Evolutionary conservation across 2,888 invertebrate species (phyloP), one percentile per base, ranked within the genome.

Genomic region (Scrobipalpa costella): DNA sequence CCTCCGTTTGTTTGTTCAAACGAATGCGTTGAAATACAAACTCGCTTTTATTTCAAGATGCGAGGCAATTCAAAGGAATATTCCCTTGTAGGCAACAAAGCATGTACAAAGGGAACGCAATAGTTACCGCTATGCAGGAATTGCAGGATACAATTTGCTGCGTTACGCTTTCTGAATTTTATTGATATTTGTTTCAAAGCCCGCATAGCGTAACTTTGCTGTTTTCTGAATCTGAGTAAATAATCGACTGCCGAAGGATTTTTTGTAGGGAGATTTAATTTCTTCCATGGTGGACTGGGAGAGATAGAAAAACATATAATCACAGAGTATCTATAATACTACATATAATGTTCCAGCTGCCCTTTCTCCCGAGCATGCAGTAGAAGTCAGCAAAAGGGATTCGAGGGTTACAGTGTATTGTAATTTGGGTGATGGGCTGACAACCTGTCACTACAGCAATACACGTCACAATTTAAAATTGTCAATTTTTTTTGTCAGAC

Each of bases 1-100:
- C 60, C 80, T 70, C 75, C 71, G 82, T 83, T 84, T 84, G 84
- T 85, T 84, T 83, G 83, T 83, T 84, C 82, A 83, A 86, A 84
- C 83, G 77, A 83, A 81, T 85, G 81, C 79, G 77, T 73, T 85
- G 86, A 89, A 86, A 88, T 81, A 81, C 81, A 83, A 83, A 86
- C 79, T 78, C 80, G 79, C 81, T 83, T 86, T 88, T 84, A 81
- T 84, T 83, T 81, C 70, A 79, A 77, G 71, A 77, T 79, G 75
- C 72, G 75, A 76, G 80, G 77, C 78, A 77, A 85, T 86, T 85
- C 88, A 86, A 88, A 86, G 86, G 82, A 78, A 83, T 81, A 81
- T 77, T 77, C 71, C 75, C 74, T 81, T 81, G 76, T 77, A 78
- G 73, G 77, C 73, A 78, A 75, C 76, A 78, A 52, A 52, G 50